Percentiles rank a stretch among this genome's conserved stretches.
Evolutionary conservation across 2,797 vertebrate genomes (phyloP).

Genomic region (Microchirus variegatus): DNA sequence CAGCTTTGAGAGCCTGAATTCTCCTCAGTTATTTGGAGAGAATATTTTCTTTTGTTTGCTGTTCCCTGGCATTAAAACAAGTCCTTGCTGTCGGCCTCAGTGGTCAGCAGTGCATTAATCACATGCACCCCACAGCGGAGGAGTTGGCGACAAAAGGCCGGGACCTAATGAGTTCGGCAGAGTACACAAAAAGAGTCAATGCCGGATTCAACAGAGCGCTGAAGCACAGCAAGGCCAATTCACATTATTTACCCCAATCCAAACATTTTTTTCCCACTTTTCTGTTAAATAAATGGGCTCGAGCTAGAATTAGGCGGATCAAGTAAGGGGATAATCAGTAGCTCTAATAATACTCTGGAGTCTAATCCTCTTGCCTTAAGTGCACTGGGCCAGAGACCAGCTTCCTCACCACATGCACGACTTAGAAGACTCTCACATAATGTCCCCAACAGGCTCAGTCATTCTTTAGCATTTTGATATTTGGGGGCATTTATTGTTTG

Average conservation of each 20-base stretch:
- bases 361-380: slow-evolving; percentile 86
- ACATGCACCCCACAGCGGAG: slow-evolving; percentile 64
- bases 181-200: slow-evolving; percentile 58
- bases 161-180: slow-evolving; percentile 73
- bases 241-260: slow-evolving; percentile 54
- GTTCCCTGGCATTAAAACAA: slow-evolving; percentile 71
- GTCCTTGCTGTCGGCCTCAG: slow-evolving; percentile 61
- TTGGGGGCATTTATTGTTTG: slow-evolving; percentile 9
- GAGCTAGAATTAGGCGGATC: slow-evolving; percentile 73
- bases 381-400: slow-evolving; percentile 63
- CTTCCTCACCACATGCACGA: slow-evolving; percentile 56
- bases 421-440: slow-evolving; percentile 45
- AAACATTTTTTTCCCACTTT: slow-evolving; percentile 62
- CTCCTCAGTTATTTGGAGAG: slow-evolving; percentile 61
- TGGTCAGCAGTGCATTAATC: slow-evolving; percentile 76
- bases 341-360: slow-evolving; percentile 87
- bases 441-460: slow-evolving; percentile 24
- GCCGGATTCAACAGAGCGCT: slow-evolving; percentile 39
- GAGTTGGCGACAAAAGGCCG: slow-evolving; percentile 65
- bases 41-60: slow-evolving; percentile 74
- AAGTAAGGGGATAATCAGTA: slow-evolving; percentile 84
- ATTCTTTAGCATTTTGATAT: slow-evolving; percentile 16
- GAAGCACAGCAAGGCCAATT: slow-evolving; percentile 48
- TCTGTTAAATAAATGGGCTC: slow-evolving; percentile 70
- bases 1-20: slow-evolving; percentile 37